Conservation (phyloP, 2,113 vertebrate species). For the Phaetusa simplex region DNA sequence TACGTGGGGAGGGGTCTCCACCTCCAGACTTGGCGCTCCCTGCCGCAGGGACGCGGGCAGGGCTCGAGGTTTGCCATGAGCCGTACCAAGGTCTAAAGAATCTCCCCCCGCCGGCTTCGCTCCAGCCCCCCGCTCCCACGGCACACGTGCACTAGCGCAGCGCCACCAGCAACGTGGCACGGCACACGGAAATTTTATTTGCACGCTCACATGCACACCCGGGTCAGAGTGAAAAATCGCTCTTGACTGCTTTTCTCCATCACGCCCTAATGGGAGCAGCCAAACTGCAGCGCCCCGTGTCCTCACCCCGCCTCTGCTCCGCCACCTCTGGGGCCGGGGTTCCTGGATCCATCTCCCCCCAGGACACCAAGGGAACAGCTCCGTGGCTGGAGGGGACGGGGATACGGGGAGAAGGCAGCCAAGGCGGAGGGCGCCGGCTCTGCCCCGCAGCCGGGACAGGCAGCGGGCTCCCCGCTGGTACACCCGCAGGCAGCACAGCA, state of each 20-base stretch:
- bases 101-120: fast-evolving
- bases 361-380: background rate
- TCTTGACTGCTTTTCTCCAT: fast-evolving
- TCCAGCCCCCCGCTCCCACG: background rate
- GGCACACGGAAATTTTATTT: fast-evolving
- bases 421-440: background rate
- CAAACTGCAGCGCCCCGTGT: fast-evolving
- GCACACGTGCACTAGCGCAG: background rate
- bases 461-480: background rate
- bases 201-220: background rate
- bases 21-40: fast-evolving
- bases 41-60: fast-evolving
- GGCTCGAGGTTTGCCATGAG: background rate
- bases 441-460: background rate
- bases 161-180: fast-evolving
- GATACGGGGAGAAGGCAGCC: background rate
- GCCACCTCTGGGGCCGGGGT: background rate
- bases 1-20: background rate
- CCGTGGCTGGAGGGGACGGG: background rate
- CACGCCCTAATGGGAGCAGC: fast-evolving
- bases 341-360: background rate
- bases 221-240: fast-evolving
- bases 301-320: background rate
- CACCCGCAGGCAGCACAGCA: fast-evolving
- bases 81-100: fast-evolving